phyloP scores from a whole-genome alignment of 1,140 invertebrate genomes.

The Agrypnia vestita region DNA sequence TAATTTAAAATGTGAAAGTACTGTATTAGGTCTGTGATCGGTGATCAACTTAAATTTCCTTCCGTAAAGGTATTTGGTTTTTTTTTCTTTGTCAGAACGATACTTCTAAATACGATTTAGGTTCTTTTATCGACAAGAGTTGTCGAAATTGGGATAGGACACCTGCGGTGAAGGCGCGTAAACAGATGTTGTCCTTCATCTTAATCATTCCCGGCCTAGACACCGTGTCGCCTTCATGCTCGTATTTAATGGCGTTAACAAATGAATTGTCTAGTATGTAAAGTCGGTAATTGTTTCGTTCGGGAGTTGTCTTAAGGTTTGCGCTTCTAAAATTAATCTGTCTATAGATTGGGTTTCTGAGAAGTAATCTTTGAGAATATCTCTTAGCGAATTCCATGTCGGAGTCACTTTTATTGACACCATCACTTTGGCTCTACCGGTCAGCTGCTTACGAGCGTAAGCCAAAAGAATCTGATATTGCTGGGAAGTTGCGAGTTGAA shows the following conservation, averaged over 20 bases:
- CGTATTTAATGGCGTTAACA: neutral
- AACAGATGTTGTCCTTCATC: neutral
- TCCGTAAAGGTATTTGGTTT: no score
- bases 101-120: neutral
- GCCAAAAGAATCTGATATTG: neutral
- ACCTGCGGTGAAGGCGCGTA: neutral
- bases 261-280: neutral
- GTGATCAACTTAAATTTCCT: no score
- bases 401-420: neutral
- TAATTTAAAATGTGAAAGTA: no score
- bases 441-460: neutral
- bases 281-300: neutral
- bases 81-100: neutral
- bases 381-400: neutral
- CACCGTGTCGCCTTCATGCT: neutral
- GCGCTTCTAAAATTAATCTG: neutral
- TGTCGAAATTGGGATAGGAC: neutral
- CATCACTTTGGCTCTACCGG: neutral
- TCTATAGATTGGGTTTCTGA: neutral
- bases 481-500: neutral
- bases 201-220: neutral
- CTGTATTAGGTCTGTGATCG: no score
- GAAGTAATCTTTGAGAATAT: constrained; percentile 6
- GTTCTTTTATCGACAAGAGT: neutral
- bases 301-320: neutral